Evolutionary conservation across 2,888 invertebrate genomes (phyloP).

Genomic region (Trachelus stipa): DNA sequence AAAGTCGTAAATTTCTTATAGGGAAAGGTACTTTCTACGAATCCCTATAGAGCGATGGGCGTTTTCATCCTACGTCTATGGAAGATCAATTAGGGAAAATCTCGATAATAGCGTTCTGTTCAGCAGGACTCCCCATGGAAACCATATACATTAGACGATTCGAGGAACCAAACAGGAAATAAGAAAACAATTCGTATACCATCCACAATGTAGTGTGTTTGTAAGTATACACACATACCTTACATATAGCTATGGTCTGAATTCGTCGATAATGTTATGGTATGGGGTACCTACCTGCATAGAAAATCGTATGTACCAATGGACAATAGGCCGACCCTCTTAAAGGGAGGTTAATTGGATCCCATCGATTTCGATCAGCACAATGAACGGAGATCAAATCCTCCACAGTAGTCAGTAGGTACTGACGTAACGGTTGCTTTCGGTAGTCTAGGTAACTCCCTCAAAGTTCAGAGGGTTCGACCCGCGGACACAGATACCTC

Average conservation of each 20-base stretch:
- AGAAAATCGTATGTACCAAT: slow-evolving; percentile 45
- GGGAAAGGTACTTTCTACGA: background rate
- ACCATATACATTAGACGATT: slow-evolving; percentile 25
- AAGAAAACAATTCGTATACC: slow-evolving; percentile 38
- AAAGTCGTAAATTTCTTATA: slow-evolving; percentile 5
- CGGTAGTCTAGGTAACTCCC: slow-evolving; percentile 60
- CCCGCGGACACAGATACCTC: background rate
- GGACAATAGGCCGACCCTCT: slow-evolving; percentile 49
- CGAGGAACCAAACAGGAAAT: slow-evolving; percentile 48
- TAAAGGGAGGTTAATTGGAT: slow-evolving; percentile 57
- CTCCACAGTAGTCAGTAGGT: slow-evolving; percentile 23
- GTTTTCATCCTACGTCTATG: background rate
- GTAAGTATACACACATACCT: too few species aligned
- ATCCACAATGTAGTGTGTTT: slow-evolving; percentile 1
- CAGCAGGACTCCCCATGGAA: slow-evolving; percentile 32
- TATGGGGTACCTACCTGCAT: slow-evolving; percentile 19
- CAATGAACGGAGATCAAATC: slow-evolving; percentile 48
- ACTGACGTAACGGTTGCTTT: slow-evolving; percentile 31
- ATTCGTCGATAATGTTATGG: slow-evolving; percentile 34
- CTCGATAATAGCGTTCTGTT: slow-evolving; percentile 51
- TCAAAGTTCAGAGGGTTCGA: slow-evolving; percentile 34
- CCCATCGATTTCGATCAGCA: slow-evolving; percentile 51
- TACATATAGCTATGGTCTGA: slow-evolving; percentile 27
- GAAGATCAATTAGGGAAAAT: slow-evolving; percentile 58
- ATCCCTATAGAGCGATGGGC: background rate